Evolutionary conservation across 2,888 invertebrate species (phyloP), one percentile per base, ranked within the genome.

Genomic region (Drosophila kambysellisi): DNA sequence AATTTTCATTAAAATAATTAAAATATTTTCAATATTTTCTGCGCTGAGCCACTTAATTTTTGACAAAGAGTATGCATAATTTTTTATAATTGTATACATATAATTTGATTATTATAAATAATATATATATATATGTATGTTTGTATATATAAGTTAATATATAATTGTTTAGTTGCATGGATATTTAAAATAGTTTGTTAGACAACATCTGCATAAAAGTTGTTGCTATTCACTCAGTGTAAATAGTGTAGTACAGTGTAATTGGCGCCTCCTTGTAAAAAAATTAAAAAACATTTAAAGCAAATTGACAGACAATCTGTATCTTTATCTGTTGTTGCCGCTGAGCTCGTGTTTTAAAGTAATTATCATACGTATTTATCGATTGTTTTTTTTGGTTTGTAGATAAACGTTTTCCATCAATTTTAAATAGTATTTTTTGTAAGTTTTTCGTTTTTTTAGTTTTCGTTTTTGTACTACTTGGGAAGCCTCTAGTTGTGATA

Each of bases 11-110:
- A 65, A 81, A 88, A 81, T 76, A 74, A 86, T 74, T 78, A 74
- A 70, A 75, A 70, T 89, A 82, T 90, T 91, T 78, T 32, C 56
- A 88, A 90, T 91, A 87, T 87, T 81, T 89, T 83, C 84, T 88
- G 91, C 89, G 79, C 91, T 91, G 91, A 91, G 91, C 91, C 91
- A 84, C 85, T 89, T 88, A 61, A 74, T 70, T 80, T 79, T 81
- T 74, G 69, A 78, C 83, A 88, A 81, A 83, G 74, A 73, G 60
- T 70, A 54, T 81, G 30, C 54, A 64, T 72, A 76, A 35, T 53
- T 67, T 25, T 25, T 35, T 41, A 43, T 72, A 66, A 56, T 73
- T 72, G 71, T 74, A 64, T 74, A 78, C 54, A 67, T 78, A 64
- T 65, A 59, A 54, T 64, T 69, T 48, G 65, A 48, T 69, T 73